phyloP scores from a whole-genome alignment of 1,140 invertebrate species.

The honey bee (Apis mellifera) region Amel_HAv3.1 CM009941.2:867001-867500 shows the following conservation, averaged over 20 bases:
- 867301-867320: conserved; percentile 9
- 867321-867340: conserved; percentile 19
- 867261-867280: conserved; percentile 22
- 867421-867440: background rate
- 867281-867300: conserved; percentile 20
- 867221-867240: conserved; percentile 11
- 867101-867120: conserved; percentile 3
- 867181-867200: background rate
- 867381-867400: background rate
- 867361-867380: conserved; percentile 33
- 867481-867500: background rate
- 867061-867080: conserved; percentile 23
- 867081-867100: conserved; percentile 2
- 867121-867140: background rate
- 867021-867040: background rate
- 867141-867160: background rate
- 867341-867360: conserved; percentile 41
- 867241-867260: conserved; percentile 27
- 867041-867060: background rate
- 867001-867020: background rate
- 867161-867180: background rate
- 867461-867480: conserved; percentile 20
- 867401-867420: conserved; percentile 1
- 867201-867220: conserved; percentile 6
- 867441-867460: conserved; percentile 1